These are phyloP conservation scores for Basileuterus tristriatus DNA, from an alignment of 2,797 vertebrate genomes.

Conservation along the genomic window DNA sequence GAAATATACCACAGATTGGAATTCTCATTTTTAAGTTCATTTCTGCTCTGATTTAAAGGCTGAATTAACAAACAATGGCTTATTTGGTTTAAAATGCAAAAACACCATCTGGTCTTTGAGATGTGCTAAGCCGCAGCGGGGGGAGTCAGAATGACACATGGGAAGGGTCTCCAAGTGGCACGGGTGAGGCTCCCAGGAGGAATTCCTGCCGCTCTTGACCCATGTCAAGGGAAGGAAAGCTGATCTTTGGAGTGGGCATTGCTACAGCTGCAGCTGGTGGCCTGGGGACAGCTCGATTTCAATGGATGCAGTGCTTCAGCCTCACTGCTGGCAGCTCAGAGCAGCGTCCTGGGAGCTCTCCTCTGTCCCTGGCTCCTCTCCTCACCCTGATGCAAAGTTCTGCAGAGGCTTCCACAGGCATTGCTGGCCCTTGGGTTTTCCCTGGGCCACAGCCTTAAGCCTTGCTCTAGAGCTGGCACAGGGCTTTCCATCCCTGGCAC, in stretches of 20 bases:
- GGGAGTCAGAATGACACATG: conserved; percentile 5
- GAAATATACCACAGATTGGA: background rate
- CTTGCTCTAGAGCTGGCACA: background rate
- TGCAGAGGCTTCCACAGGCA: background rate
- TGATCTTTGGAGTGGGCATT: conserved; percentile 16
- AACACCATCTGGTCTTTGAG: conserved; percentile 76
- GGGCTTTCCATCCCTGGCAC: no score
- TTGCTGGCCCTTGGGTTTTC: background rate
- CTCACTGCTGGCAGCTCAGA: background rate
- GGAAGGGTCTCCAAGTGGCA: conserved; percentile 22
- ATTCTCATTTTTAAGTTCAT: conserved; percentile 52
- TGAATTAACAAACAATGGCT: conserved; percentile 78
- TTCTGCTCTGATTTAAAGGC: conserved; percentile 67
- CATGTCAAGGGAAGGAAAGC: conserved; percentile 34
- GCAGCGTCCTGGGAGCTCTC: background rate
- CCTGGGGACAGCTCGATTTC: background rate
- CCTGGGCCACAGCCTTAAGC: accelerated
- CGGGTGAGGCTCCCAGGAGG: background rate
- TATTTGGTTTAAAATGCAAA: conserved; percentile 77
- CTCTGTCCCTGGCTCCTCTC: background rate
- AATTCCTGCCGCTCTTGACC: conserved; percentile 32
- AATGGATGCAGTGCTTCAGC: background rate
- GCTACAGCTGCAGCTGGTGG: background rate
- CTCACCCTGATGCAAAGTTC: accelerated
- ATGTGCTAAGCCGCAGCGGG: conserved; percentile 9